phyloP scores from a whole-genome alignment of 2,888 invertebrate species.

The Lycophotia porphyrea region DNA sequence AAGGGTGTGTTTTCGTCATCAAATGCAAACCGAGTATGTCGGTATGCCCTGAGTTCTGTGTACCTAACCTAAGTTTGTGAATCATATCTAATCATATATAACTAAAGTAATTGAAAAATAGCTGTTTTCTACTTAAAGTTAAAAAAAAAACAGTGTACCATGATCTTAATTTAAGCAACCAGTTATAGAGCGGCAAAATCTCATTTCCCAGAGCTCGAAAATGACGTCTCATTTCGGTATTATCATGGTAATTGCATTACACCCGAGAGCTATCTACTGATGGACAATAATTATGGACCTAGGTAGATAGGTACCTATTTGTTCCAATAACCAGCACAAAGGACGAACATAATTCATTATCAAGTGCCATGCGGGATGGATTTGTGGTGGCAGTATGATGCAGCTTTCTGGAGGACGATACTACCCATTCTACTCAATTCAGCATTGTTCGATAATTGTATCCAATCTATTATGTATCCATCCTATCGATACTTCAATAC shows the following conservation, averaged over 20 bases:
- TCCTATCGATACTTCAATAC: not conserved
- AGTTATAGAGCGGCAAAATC: not conserved
- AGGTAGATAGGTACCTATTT: not conserved
- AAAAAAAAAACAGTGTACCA: too few species aligned
- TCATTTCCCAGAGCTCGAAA: conserved; percentile 7
- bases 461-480: not conserved
- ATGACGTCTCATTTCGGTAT: not conserved
- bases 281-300: not conserved
- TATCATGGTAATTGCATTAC: not conserved
- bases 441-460: not conserved
- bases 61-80: too few species aligned
- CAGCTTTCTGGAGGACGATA: not conserved
- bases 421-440: not conserved
- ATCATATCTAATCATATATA: too few species aligned
- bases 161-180: not conserved
- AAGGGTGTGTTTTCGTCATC: too few species aligned
- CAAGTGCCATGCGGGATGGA: not conserved
- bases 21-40: too few species aligned
- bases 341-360: conserved; percentile 20
- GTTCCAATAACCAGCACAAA: conserved; percentile 10
- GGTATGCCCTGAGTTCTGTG: too few species aligned
- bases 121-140: too few species aligned
- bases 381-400: not conserved
- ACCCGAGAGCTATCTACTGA: not conserved
- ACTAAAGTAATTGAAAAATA: too few species aligned